Evolutionary conservation across 23 tunicate species (phyloP).

Genomic region (Trididemnum nubilum): DNA sequence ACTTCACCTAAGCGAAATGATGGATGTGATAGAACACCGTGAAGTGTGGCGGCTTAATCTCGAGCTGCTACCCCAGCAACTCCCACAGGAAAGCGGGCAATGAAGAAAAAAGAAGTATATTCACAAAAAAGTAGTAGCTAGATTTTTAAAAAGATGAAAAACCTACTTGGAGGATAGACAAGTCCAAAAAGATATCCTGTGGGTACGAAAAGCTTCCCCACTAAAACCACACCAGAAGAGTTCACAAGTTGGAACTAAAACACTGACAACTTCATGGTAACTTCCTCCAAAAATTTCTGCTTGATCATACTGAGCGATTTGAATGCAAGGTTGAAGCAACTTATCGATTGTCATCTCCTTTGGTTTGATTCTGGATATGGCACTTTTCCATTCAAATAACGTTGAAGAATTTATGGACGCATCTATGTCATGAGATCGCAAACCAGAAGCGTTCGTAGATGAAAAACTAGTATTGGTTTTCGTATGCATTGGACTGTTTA

Average conservation of each 20-base stretch:
- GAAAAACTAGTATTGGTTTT: background rate
- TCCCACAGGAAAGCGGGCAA: too few species aligned
- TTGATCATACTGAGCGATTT: conserved; percentile 54
- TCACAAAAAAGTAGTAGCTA: too few species aligned
- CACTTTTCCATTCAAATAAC: background rate
- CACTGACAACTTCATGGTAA: conserved; percentile 49
- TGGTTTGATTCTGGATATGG: background rate
- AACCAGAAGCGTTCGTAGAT: background rate
- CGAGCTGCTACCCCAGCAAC: too few species aligned
- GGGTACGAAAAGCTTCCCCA: conserved; percentile 5
- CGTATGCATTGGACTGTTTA: background rate
- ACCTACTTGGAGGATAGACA: conserved; percentile 51
- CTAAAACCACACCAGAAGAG: conserved; percentile 58
- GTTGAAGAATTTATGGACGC: too few species aligned
- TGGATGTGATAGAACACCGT: too few species aligned
- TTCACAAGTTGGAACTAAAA: conserved; percentile 53
- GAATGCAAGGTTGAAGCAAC: conserved; percentile 49
- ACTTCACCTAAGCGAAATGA: too few species aligned
- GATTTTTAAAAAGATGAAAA: too few species aligned
- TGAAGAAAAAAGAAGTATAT: too few species aligned
- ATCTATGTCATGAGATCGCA: too few species aligned
- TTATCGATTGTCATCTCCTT: conserved; percentile 2
- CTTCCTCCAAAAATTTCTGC: conserved; percentile 23
- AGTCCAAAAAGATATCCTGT: conserved; percentile 48
- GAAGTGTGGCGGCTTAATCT: too few species aligned